Evolutionary conservation across 2,888 invertebrate species (phyloP), one percentile per base, ranked within the genome.

Genomic region (Osmoderma eremita): DNA sequence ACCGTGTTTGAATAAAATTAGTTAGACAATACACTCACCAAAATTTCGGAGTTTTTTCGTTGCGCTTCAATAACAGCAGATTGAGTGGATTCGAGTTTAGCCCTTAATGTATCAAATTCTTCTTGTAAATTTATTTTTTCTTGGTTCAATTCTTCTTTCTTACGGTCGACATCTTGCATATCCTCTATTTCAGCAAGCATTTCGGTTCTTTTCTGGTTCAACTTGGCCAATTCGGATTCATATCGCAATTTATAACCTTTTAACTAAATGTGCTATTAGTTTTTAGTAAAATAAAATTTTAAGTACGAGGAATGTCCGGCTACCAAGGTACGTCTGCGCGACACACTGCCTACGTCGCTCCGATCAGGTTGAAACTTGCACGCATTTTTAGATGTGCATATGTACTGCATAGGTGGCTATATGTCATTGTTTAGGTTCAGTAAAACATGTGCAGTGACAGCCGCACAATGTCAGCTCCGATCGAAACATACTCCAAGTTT

Each of bases 11-110:
- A 24, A 24, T 56, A 56, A 56, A n/a, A n/a, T n/a, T n/a, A n/a
- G n/a, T n/a, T n/a, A n/a, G n/a, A n/a, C n/a, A n/a, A 1, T n/a
- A 15, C 13, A 68, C 62, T 69, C 67, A 74, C 74, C 65, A 73
- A 69, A 22, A 74, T 62, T 49, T 74, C 71, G 8, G 51, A 50
- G 63, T 72, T 69, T 15, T 66, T 62, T 45, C 72, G 69, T 49
- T 73, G 68, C 3, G 68, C 72, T 65, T 74, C 74, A 12, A 62
- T 56, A 15, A 74, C 72, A 56, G 73, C 72, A 45, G 69, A 65
- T 36, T 65, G 56, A 12, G 73, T 74, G n/a, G 74, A 69, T 39
- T 69, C 68, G n/a, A 73, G 64, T 41, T 67, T 70, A 2, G 69
- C 68, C 50, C 49, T 67, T 15, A 73, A 45, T 8, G 67, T 49